Conservation (phyloP, 2,797 vertebrate genomes). For the Rhynchotus rufescens region DNA sequence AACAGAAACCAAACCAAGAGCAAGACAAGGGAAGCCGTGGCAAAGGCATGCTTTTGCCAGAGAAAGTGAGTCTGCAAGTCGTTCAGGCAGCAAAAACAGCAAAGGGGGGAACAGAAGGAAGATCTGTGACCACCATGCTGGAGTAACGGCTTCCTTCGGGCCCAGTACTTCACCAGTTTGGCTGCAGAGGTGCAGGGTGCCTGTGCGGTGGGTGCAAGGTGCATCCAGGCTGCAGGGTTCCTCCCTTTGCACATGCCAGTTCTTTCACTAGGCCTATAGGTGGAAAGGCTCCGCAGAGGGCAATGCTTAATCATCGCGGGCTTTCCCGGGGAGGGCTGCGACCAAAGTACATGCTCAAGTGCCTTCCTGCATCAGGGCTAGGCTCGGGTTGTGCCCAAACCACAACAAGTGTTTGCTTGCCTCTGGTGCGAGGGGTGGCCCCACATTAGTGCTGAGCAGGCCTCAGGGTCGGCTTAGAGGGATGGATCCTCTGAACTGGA, state of each 20-base stretch:
- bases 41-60: constrained; percentile 71
- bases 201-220: background rate
- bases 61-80: background rate
- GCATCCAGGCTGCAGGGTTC: background rate
- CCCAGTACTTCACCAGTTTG: background rate
- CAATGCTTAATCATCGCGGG: constrained; percentile 25
- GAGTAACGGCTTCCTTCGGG: background rate
- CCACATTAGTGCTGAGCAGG: constrained; percentile 54
- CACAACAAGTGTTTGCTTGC: constrained; percentile 56
- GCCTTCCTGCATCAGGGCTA: constrained; percentile 56
- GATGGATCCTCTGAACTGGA: constrained; percentile 60
- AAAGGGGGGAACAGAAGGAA: constrained; percentile 56
- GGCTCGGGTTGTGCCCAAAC: constrained; percentile 54
- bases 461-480: constrained; percentile 29
- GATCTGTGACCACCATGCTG: constrained; percentile 56
- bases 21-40: constrained; percentile 30
- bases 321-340: constrained; percentile 15
- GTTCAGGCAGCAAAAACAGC: constrained; percentile 5
- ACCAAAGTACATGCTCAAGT: constrained; percentile 65
- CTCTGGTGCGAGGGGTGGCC: constrained; percentile 56
- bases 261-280: background rate
- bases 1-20: background rate
- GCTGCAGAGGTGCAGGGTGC: background rate
- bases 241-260: constrained; percentile 57
- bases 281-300: constrained; percentile 41